Evolutionary conservation across 64 coral and sea anemone genomes (phyloP), one percentile per base, ranked within the genome.

Genomic region (Montipora sp.): DNA sequence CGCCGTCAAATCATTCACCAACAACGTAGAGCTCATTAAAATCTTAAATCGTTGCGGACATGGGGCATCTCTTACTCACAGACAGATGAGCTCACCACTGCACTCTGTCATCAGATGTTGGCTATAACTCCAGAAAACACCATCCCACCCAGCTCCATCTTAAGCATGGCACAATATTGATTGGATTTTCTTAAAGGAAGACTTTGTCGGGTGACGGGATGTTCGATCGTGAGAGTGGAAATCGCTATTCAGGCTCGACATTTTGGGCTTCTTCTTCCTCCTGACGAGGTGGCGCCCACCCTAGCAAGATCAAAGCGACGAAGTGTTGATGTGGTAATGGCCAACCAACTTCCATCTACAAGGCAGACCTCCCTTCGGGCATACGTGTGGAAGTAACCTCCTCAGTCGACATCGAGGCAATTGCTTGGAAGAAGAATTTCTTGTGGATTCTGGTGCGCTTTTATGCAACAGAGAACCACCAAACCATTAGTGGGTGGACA

Each of bases 31-130:
- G 23, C 71, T 87, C 10, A 87, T 87, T 47, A 6, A 59, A 27
- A 87, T 87, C 48, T 22, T 87, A 5, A 87, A 87, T 87, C 84
- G 84, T 48, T 87, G 45, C 72, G 68, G 84, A 48, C 84, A 87
- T 87, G 84, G 80, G 3, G 51, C 75, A 20, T 11, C 84, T 47
- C 27, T 27, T 87, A 87, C 51, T 87, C 84, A 5, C 68, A 87
- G 51, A 87, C 75, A 22, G 84, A 87, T 21, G 84, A 87, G 51
- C 13, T 87, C 14, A 87, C 73, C 12, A 75, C 19, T 5, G 84
- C 84, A 48, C 68, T 87, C 11, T 87, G 84, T 51, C 65, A 74
- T n/a, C 45, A 48, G 71, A 87, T 74, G 48, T 14, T 87, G 68
- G 50, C 84, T 2, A 4, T 14, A 24, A 59, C 68, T 5, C 27